These are phyloP conservation scores for Hydrolagus affinis DNA, from an alignment of 2,113 vertebrate genomes.

Conservation along the genomic window DNA sequence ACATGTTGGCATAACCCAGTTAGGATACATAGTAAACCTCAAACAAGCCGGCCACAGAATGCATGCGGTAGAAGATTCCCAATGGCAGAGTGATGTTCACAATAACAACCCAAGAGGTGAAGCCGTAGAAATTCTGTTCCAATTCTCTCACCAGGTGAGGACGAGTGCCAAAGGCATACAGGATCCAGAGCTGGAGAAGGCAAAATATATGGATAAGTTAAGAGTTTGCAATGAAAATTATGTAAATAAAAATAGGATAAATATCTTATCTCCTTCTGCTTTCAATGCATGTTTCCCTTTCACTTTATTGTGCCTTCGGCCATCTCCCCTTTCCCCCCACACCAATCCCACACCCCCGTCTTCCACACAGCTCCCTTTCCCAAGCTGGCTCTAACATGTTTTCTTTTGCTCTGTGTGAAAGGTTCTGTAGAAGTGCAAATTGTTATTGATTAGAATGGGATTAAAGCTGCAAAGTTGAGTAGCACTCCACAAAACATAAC, in stretches of 20 bases:
- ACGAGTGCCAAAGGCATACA: slow-evolving; percentile 39
- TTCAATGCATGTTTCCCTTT: too few relatives aligned
- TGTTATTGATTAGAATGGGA: too few relatives aligned
- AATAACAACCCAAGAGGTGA: slow-evolving; percentile 41
- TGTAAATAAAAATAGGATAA: background rate
- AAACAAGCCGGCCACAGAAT: slow-evolving; percentile 43
- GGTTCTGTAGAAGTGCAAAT: too few relatives aligned
- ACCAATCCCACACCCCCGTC: too few relatives aligned
- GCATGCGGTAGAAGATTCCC: slow-evolving; percentile 44
- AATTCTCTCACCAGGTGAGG: slow-evolving; percentile 41
- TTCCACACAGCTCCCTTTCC: too few relatives aligned
- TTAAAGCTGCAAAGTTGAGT: too few relatives aligned
- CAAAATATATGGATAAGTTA: slow-evolving; percentile 14
- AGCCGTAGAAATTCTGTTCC: slow-evolving; percentile 42
- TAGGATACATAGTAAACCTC: slow-evolving; percentile 42
- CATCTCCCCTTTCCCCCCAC: background rate
- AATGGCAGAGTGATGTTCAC: slow-evolving; percentile 42
- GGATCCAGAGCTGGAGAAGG: slow-evolving; percentile 39
- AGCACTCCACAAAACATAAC: too few relatives aligned
- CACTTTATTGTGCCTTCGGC: background rate
- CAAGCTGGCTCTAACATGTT: too few relatives aligned
- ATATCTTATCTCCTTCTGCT: background rate
- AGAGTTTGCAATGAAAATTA: background rate
- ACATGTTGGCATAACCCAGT: too few relatives aligned
- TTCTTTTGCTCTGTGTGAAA: too few relatives aligned